Percentiles rank a stretch among this genome's conserved stretches.
Evolutionary conservation across 2,113 vertebrate species (phyloP).

Genomic region (Chloropsis cyanopogon): DNA sequence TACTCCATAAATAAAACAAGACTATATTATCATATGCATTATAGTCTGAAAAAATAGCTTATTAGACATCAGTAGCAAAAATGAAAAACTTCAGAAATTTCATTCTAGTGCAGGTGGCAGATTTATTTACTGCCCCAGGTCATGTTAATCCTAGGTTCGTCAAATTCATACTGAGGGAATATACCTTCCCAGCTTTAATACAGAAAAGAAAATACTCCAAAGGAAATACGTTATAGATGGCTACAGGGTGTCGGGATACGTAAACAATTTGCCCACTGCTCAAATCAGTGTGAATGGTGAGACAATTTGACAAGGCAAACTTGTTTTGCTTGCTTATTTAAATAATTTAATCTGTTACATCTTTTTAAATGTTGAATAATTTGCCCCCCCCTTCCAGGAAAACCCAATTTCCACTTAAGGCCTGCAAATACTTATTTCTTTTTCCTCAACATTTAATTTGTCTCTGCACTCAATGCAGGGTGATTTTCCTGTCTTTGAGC

Average conservation of each 20-base stretch:
- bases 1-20: slow-evolving; percentile 47
- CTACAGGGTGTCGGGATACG: neutral
- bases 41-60: slow-evolving; percentile 24
- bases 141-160: neutral
- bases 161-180: slow-evolving; percentile 36
- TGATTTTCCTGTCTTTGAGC: neutral
- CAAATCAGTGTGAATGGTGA: neutral
- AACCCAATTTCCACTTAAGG: neutral
- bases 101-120: slow-evolving; percentile 1
- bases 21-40: slow-evolving; percentile 59
- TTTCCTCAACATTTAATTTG: neutral
- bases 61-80: neutral
- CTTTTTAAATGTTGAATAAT: neutral
- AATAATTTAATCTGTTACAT: neutral
- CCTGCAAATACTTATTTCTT: neutral
- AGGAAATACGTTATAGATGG: neutral
- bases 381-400: neutral
- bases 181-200: slow-evolving; percentile 22
- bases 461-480: neutral
- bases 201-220: neutral
- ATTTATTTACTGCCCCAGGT: slow-evolving; percentile 48
- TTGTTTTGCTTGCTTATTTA: neutral
- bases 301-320: neutral
- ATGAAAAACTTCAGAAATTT: slow-evolving; percentile 57
- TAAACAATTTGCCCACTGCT: neutral